Base-by-base conservation (phyloP, 2,113 vertebrate species). In the Chaetodon trifascialis region DNA sequence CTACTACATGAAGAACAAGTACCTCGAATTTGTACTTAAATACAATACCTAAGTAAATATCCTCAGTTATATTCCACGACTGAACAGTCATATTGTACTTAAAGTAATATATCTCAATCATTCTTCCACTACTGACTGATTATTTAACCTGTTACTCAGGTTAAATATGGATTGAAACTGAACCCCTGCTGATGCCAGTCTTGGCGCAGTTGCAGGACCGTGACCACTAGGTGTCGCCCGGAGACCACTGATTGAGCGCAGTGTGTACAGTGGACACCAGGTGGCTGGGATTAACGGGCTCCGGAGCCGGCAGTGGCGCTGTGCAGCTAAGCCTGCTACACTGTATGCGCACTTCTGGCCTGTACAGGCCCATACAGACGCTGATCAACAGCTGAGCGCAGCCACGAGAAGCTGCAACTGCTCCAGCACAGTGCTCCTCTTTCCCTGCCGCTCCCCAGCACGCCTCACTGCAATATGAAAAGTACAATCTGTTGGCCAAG, bases 351-450 rank as follows among this genome's bases (percentile, higher is more conserved):
- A 76, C 73, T 86, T 87, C 52, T 77, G 84, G 76, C 85, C 85
- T 84, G 84, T 17, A 62, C 58, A 85, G 68, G 74, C 87, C 85
- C 80, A 40, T 49, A 75, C 82, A 83, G 64, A 47, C 78, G 21
- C 76, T 52, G 86, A 87, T 88, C 88, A 89, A 90, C 89, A 93
- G 91, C 91, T 93, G 91, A 90, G 76, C 1, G 76, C 79, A 68
- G 81, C 58, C 81, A 76, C 49, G 5, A 66, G 62, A 67, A 44
- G 6, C 74, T 46, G 49, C 87, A 83, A 87, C 87, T 84, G 87
- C 84, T 85, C 55, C 71, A 14, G 71, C 78, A 73, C 80, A 60
- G 73, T 84, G 82, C 38, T 67, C 51, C 65, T 3, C 36, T 16
- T 75, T 40, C 44, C 71, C 86, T 90, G 76, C 62, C 65, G 1